Evolutionary conservation across 1,140 invertebrate species (phyloP).

Genomic region (Drosophila baimaii): DNA sequence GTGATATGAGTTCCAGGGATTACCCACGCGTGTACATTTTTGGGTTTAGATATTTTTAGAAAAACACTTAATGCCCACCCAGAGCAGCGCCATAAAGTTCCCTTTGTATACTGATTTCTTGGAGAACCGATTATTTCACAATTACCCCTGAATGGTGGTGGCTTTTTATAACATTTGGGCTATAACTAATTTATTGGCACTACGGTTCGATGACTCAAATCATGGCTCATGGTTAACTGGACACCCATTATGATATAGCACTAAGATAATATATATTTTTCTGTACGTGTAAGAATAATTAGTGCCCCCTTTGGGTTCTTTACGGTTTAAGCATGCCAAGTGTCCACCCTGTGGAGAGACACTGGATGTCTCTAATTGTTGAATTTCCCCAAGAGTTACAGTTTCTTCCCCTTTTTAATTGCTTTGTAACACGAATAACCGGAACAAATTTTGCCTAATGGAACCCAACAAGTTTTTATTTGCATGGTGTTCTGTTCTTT

Average conservation of each 20-base stretch:
- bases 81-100: neutral
- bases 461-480: constrained; percentile 19
- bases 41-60: constrained; percentile 9
- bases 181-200: constrained; percentile 14
- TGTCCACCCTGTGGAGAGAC: neutral
- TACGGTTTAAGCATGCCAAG: constrained; percentile 22
- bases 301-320: constrained; percentile 5
- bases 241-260: constrained; percentile 6
- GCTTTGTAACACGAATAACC: constrained; percentile 42
- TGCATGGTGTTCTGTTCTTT: constrained; percentile 31
- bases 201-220: constrained; percentile 31
- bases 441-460: constrained; percentile 1
- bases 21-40: constrained; percentile 9
- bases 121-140: constrained; percentile 29
- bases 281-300: constrained; percentile 12
- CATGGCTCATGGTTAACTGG: constrained; percentile 17
- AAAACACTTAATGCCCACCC: neutral
- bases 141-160: constrained; percentile 18
- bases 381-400: constrained; percentile 14
- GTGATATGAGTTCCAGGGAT: constrained; percentile 20
- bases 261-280: constrained; percentile 23
- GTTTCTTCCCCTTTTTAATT: constrained; percentile 15
- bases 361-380: constrained; percentile 6
- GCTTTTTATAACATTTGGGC: constrained; percentile 41
- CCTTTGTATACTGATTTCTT: constrained; percentile 36